A percentile compares a stretch with the other conserved stretches of the same genome.
These are phyloP conservation scores for Teinopalpus imperialis DNA, from an alignment of 2,888 invertebrate genomes.

Conservation along the genomic window DNA sequence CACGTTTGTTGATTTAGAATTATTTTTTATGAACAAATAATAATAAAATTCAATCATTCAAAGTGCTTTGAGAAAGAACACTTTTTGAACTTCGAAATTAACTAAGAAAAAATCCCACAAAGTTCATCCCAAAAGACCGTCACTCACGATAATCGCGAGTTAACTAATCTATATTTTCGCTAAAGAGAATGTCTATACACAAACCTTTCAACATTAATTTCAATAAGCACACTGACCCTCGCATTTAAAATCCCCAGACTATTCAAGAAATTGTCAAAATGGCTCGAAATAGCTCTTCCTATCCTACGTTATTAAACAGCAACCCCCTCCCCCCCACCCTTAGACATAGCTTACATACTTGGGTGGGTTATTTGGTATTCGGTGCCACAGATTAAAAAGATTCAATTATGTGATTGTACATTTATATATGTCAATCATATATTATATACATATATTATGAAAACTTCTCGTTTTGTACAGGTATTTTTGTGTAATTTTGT, in stretches of 20 bases:
- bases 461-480: no score
- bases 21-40: no score
- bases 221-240: conserved; percentile 29
- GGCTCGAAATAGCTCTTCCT: conserved; percentile 51
- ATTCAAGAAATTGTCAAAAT: conserved; percentile 65
- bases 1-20: no score
- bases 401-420: background rate
- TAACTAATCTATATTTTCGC: no score
- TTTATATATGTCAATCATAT: background rate
- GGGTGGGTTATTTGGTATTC: conserved; percentile 24
- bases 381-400: conserved; percentile 27
- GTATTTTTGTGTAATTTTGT: no score
- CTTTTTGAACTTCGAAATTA: no score
- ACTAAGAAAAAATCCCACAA: no score
- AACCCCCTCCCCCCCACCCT: conserved; percentile 43
- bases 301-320: conserved; percentile 41
- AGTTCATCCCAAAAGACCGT: no score
- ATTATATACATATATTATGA: no score
- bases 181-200: conserved; percentile 14
- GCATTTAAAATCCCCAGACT: conserved; percentile 38
- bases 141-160: no score
- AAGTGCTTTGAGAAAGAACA: no score
- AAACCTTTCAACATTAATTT: conserved; percentile 30
- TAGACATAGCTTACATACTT: conserved; percentile 36
- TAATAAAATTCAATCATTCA: no score